A percentile compares a stretch with the other conserved stretches of the same genome.
Evolutionary conservation across 30 jellyfish, hydroid and myxozoan genomes (phyloP).

Genomic region (Mastigias papua): DNA sequence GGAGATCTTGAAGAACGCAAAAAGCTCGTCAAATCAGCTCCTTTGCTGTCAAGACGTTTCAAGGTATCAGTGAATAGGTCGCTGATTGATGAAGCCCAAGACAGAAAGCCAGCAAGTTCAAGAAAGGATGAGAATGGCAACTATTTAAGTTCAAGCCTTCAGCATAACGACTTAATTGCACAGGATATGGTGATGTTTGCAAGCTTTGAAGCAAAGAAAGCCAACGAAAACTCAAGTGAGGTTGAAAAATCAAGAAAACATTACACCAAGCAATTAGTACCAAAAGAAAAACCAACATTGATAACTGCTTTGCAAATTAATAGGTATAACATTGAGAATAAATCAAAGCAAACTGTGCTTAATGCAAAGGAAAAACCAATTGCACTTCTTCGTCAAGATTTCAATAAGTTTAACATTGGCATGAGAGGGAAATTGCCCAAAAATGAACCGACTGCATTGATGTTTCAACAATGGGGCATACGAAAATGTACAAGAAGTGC

Average conservation of each 20-base stretch:
- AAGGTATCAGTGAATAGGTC: background rate
- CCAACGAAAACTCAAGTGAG: background rate
- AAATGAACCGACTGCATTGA: background rate
- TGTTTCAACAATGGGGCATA: constrained; percentile 1
- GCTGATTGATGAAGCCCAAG: background rate
- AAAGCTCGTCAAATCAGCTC: background rate
- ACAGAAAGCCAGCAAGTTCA: too few species aligned
- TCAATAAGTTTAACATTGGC: background rate
- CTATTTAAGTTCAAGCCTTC: background rate
- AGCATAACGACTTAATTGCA: background rate
- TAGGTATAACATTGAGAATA: background rate
- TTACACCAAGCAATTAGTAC: background rate
- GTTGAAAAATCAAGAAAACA: background rate
- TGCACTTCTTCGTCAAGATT: background rate
- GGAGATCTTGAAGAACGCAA: background rate
- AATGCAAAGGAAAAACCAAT: background rate
- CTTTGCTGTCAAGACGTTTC: background rate
- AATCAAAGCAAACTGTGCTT: background rate
- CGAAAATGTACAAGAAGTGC: background rate
- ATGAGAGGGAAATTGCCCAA: background rate
- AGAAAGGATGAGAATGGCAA: too few species aligned
- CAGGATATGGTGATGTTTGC: background rate
- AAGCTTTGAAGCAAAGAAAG: background rate
- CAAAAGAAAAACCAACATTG: background rate
- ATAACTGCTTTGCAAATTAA: background rate